phyloP scores from a whole-genome alignment of 2,888 invertebrate species.

The Eupithecia subumbrata region DNA sequence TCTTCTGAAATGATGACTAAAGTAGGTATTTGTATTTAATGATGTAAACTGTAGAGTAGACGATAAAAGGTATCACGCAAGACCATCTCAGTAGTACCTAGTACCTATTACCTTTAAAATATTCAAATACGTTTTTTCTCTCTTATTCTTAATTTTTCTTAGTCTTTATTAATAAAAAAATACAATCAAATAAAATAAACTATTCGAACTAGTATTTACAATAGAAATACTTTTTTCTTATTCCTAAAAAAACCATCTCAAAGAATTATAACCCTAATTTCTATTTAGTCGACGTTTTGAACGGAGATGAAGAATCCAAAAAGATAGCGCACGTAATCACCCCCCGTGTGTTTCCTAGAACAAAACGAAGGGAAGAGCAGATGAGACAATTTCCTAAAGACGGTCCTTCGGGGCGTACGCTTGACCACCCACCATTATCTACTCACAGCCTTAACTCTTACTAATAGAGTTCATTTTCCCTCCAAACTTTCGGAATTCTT shows the following conservation, averaged over 20 bases:
- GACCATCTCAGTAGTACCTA: too few relatives aligned
- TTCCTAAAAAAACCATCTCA: too few relatives aligned
- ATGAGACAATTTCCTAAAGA: conserved; percentile 46
- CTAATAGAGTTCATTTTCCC: conserved; percentile 22
- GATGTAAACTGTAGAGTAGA: too few relatives aligned
- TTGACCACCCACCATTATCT: conserved; percentile 33
- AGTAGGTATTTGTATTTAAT: too few relatives aligned
- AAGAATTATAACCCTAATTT: too few relatives aligned
- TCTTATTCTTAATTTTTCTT: background rate
- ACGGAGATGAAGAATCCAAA: background rate
- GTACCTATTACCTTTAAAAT: background rate
- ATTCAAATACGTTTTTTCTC: background rate
- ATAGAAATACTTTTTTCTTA: too few relatives aligned
- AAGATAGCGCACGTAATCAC: conserved; percentile 7
- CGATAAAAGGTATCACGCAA: too few relatives aligned
- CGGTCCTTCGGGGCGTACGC: conserved; percentile 33
- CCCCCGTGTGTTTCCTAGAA: conserved; percentile 27
- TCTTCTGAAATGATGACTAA: too few relatives aligned
- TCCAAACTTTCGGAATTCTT: conserved; percentile 19
- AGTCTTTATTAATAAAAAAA: background rate
- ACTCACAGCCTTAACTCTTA: conserved; percentile 32
- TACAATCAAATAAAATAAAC: too few relatives aligned
- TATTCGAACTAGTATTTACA: too few relatives aligned
- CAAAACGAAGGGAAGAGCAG: conserved; percentile 34
- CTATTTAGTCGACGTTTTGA: background rate